These are phyloP conservation scores for Anthopleura xanthogrammica DNA, from an alignment of 92 coral and sea anemone genomes.

Conservation along the genomic window DNA sequence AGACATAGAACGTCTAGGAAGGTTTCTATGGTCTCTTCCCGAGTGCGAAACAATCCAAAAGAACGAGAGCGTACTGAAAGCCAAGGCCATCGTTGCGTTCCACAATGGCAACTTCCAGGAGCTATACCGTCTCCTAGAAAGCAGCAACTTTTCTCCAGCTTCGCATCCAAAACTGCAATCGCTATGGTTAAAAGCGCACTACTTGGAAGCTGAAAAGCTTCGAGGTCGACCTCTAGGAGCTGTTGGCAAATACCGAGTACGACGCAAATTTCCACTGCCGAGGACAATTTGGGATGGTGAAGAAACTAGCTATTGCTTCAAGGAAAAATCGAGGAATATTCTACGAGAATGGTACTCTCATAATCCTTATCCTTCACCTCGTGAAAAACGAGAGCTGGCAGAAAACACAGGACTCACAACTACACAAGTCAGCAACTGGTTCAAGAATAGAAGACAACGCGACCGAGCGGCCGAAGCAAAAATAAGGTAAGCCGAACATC, in stretches of 20 bases:
- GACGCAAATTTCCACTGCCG: constrained; percentile 99
- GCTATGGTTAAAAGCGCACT: constrained; percentile 98
- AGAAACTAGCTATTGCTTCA: constrained; percentile 99
- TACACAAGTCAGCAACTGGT: constrained; percentile 99
- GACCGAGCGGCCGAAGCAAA: constrained; percentile 99
- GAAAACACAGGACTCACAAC: constrained; percentile 98
- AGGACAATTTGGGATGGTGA: constrained; percentile 99
- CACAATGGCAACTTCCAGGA: constrained; percentile 99
- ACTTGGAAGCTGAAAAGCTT: constrained; percentile 97
- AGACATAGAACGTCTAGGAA: constrained; percentile 96
- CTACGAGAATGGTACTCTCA: constrained; percentile 99
- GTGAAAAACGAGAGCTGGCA: constrained; percentile 98
- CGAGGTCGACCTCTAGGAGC: constrained; percentile 99
- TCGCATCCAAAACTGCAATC: constrained; percentile 99
- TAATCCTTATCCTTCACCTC: constrained; percentile 99
- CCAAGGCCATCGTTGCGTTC: constrained; percentile 94
- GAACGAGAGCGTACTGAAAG: constrained; percentile 97
- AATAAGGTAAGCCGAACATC: constrained; percentile 70
- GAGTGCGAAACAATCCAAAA: constrained; percentile 98
- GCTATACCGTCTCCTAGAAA: constrained; percentile 97
- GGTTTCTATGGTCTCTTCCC: constrained; percentile 99
- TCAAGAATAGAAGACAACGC: constrained; percentile 97
- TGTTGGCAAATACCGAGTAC: constrained; percentile 98
- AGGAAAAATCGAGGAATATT: constrained; percentile 97
- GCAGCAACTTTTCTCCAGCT: constrained; percentile 88